Conservation (phyloP, 2,888 invertebrate species). For the Odontocolon sp. region DNA sequence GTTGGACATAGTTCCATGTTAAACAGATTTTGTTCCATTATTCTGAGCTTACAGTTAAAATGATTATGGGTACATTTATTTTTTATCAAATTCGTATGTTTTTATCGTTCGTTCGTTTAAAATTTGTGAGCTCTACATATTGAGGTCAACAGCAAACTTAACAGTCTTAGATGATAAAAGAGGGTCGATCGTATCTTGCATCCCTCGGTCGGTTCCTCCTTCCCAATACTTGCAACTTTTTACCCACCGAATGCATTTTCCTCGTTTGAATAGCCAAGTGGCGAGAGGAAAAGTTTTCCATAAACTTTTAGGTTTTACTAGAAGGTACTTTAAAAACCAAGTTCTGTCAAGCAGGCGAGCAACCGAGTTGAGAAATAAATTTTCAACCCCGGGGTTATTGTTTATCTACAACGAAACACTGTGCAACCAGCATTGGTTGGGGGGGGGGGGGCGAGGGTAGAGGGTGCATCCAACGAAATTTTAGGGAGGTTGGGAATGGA, state of each 20-base stretch:
- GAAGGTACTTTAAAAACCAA: constrained; percentile 42
- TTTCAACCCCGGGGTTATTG: constrained; percentile 51
- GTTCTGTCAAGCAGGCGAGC: constrained; percentile 23
- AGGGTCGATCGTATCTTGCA: constrained; percentile 10
- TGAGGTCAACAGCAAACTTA: no score
- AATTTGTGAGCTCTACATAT: no score
- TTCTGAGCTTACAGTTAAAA: no score
- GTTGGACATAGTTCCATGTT: no score
- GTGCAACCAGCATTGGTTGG: constrained; percentile 4
- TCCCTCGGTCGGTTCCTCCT: not conserved
- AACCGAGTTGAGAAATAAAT: constrained; percentile 38
- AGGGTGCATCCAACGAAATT: constrained; percentile 16
- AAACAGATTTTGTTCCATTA: no score
- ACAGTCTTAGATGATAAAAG: not conserved
- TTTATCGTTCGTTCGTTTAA: no score
- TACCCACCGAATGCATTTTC: constrained; percentile 47
- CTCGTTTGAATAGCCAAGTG: constrained; percentile 54
- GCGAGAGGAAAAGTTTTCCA: constrained; percentile 30
- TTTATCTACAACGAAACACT: constrained; percentile 51
- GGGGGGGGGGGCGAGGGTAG: not conserved
- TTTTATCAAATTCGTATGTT: no score
- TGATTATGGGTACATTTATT: no score
- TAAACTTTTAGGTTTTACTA: constrained; percentile 33
- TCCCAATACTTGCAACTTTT: not conserved
- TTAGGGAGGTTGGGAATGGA: constrained; percentile 14